phyloP scores from a whole-genome alignment of 1,140 invertebrate species.

The Drosophila suzukii region DNA sequence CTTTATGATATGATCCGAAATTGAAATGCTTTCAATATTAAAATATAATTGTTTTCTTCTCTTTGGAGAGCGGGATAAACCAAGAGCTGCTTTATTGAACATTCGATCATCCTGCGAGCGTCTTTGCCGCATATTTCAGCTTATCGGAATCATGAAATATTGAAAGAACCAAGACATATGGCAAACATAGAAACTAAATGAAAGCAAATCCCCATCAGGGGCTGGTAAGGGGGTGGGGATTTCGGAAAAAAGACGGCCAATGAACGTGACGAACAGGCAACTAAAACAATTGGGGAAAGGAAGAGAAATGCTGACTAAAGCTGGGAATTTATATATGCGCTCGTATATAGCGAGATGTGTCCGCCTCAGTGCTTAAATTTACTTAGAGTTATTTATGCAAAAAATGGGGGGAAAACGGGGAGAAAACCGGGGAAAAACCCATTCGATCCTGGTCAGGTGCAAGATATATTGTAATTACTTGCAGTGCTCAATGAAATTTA shows the following conservation, averaged over 20 bases:
- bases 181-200: slow-evolving; percentile 41
- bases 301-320: slow-evolving; percentile 44
- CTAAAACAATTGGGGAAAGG: slow-evolving; percentile 48
- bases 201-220: slow-evolving; percentile 33
- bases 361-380: slow-evolving; percentile 66
- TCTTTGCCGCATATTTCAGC: slow-evolving; percentile 56
- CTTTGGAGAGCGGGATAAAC: neutral
- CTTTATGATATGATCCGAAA: too few relatives aligned
- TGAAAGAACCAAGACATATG: slow-evolving; percentile 33
- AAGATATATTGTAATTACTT: slow-evolving; percentile 82
- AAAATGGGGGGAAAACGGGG: slow-evolving; percentile 13
- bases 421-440: slow-evolving; percentile 4
- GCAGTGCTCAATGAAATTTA: slow-evolving; percentile 70
- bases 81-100: slow-evolving; percentile 14
- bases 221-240: too few relatives aligned
- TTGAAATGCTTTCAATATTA: too few relatives aligned
- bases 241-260: slow-evolving; percentile 53
- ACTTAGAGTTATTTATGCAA: slow-evolving; percentile 82
- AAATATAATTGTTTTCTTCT: neutral
- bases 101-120: slow-evolving; percentile 48
- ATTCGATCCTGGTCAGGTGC: slow-evolving; percentile 28
- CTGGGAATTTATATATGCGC: slow-evolving; percentile 69
- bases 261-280: slow-evolving; percentile 73
- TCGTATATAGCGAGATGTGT: slow-evolving; percentile 47
- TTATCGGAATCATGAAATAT: slow-evolving; percentile 68